These are phyloP conservation scores for Emys orbicularis DNA, from an alignment of 2,797 vertebrate genomes.

Conservation along the genomic window DNA sequence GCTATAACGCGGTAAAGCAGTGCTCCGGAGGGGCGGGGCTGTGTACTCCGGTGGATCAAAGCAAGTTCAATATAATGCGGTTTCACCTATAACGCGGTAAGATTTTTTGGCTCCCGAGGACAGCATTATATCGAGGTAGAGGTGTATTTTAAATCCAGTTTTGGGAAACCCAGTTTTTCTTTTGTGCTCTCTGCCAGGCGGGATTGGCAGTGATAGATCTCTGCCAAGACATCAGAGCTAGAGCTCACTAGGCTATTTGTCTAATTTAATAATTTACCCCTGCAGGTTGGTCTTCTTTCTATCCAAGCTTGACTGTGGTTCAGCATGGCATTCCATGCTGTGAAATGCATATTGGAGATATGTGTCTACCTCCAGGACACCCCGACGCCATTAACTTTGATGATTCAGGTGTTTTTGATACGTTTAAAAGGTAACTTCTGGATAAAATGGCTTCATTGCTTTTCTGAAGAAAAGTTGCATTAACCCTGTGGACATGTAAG, in stretches of 20 bases:
- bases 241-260: conserved; percentile 41
- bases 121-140: too few species aligned
- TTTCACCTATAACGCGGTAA: too few species aligned
- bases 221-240: conserved; percentile 27
- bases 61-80: too few species aligned
- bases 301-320: conserved; percentile 98
- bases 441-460: conserved; percentile 71
- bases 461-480: neutral
- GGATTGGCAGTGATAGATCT: neutral
- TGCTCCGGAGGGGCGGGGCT: too few species aligned
- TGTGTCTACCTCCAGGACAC: conserved; percentile 98
- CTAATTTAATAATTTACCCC: conserved; percentile 72
- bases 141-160: neutral
- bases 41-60: too few species aligned
- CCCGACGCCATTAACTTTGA: conserved; percentile 99
- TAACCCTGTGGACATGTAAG: conserved; percentile 57
- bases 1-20: too few species aligned
- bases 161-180: neutral
- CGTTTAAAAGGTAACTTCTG: conserved; percentile 95
- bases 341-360: conserved; percentile 95
- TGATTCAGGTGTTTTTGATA: conserved; percentile 99
- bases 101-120: too few species aligned
- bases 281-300: conserved; percentile 98
- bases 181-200: neutral
- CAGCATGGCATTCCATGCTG: conserved; percentile 99